Evolutionary conservation across 2,888 invertebrate species (phyloP).

Genomic region (Marasmarcha lunaedactyla): DNA sequence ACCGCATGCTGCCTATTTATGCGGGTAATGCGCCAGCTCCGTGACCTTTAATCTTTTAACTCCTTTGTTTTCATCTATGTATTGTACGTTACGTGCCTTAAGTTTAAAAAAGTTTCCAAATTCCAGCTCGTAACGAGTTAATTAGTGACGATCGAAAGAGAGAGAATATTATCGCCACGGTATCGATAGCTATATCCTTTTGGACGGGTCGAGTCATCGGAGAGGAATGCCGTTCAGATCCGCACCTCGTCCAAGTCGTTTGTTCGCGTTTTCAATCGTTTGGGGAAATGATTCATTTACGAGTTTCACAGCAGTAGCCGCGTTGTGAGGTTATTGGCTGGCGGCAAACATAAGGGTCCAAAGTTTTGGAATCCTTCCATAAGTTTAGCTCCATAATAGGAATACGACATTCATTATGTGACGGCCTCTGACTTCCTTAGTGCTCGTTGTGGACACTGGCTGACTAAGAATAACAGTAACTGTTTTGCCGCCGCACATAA

Average conservation of each 20-base stretch:
- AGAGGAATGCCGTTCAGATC: not conserved
- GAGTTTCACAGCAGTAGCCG: not conserved
- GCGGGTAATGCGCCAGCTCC: no score
- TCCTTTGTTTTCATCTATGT: not conserved
- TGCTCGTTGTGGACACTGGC: not conserved
- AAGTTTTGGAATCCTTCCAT: not conserved
- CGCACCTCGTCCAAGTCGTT: not conserved
- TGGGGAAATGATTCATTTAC: not conserved
- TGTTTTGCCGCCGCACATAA: not conserved
- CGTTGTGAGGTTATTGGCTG: not conserved
- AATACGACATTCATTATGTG: constrained; percentile 1
- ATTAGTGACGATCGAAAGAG: no score
- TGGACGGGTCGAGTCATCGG: not conserved
- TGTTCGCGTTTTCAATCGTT: not conserved
- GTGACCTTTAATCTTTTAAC: no score
- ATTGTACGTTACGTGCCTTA: not conserved
- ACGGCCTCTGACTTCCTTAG: not conserved
- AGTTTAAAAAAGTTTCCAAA: constrained; percentile 19
- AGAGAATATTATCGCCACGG: no score
- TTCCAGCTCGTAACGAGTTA: no score
- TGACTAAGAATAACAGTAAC: not conserved
- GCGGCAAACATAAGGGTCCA: not conserved
- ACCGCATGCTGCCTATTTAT: no score
- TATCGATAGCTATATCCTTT: no score
- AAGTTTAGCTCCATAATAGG: not conserved